A percentile compares a stretch with the other conserved stretches of the same genome.
Evolutionary conservation across 2,888 invertebrate genomes (phyloP).

Genomic region (Acronicta psi): DNA sequence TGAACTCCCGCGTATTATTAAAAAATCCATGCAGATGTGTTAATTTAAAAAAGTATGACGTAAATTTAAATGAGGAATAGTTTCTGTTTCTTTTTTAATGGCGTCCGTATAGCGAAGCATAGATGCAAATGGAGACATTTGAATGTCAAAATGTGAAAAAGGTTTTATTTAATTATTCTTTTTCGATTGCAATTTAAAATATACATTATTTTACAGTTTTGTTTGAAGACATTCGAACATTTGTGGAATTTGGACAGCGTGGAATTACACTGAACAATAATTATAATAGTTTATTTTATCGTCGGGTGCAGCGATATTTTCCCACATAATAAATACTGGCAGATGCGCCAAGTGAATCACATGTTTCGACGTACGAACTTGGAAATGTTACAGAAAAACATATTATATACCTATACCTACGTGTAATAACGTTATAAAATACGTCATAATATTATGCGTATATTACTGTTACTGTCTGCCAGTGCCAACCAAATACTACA

Average conservation of each 20-base stretch:
- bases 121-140: too few relatives aligned
- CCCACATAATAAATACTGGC: constrained; percentile 49
- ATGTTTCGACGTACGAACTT: constrained; percentile 31
- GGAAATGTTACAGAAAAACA: constrained; percentile 14
- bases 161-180: too few relatives aligned
- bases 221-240: too few relatives aligned
- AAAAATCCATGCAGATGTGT: constrained; percentile 10
- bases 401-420: neutral
- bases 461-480: too few relatives aligned
- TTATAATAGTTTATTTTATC: constrained; percentile 4
- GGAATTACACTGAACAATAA: neutral
- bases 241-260: constrained; percentile 25
- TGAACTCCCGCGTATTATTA: neutral
- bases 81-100: constrained; percentile 5
- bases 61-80: constrained; percentile 6
- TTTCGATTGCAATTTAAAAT: too few relatives aligned
- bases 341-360: constrained; percentile 52
- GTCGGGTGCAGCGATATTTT: constrained; percentile 11
- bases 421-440: neutral
- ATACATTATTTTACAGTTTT: too few relatives aligned
- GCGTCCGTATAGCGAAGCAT: neutral
- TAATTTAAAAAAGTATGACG: neutral
- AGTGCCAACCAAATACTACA: too few relatives aligned
- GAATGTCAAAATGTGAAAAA: neutral
- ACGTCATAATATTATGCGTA: too few relatives aligned